Percentiles rank a stretch among this genome's conserved stretches.
Conservation (phyloP, 37 sponge, comb jelly and placozoan species). For the Diacarnus erythraeanus region DNA sequence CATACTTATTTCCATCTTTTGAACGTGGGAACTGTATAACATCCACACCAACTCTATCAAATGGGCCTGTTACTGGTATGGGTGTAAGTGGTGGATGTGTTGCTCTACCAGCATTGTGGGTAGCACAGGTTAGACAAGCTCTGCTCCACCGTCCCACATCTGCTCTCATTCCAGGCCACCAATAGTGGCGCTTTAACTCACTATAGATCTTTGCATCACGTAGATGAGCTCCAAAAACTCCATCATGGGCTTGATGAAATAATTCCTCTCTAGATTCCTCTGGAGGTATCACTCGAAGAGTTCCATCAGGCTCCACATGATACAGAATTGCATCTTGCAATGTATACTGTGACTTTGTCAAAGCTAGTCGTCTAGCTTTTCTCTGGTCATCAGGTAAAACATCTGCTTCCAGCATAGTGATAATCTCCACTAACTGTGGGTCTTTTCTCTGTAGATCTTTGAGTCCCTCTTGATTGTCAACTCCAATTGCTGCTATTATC, state of each 20-base stretch:
- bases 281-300: conserved; percentile 48
- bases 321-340: conserved; percentile 44
- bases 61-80: conserved; percentile 58
- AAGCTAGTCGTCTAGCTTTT: conserved; percentile 5
- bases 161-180: conserved; percentile 57
- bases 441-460: conserved; percentile 28
- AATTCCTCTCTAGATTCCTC: conserved; percentile 8
- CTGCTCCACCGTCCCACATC: conserved; percentile 35
- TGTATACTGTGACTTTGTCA: conserved; percentile 18
- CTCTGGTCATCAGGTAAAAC: conserved; percentile 39
- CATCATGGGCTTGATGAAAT: conserved; percentile 51
- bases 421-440: conserved; percentile 1
- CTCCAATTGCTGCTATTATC: not conserved
- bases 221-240: conserved; percentile 43
- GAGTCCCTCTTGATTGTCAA: not conserved
- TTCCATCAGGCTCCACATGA: conserved; percentile 46
- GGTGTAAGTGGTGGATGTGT: conserved; percentile 43
- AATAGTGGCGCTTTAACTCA: conserved; percentile 40
- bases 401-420: conserved; percentile 30
- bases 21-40: conserved; percentile 45
- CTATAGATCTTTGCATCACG: conserved; percentile 41
- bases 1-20: conserved; percentile 41
- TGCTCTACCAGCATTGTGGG: conserved; percentile 18
- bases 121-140: conserved; percentile 45
- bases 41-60: conserved; percentile 55